A percentile compares a stretch with the other conserved stretches of the same genome.
phyloP scores from a whole-genome alignment of 2,888 invertebrate species.

The Acleris sparsana region DNA sequence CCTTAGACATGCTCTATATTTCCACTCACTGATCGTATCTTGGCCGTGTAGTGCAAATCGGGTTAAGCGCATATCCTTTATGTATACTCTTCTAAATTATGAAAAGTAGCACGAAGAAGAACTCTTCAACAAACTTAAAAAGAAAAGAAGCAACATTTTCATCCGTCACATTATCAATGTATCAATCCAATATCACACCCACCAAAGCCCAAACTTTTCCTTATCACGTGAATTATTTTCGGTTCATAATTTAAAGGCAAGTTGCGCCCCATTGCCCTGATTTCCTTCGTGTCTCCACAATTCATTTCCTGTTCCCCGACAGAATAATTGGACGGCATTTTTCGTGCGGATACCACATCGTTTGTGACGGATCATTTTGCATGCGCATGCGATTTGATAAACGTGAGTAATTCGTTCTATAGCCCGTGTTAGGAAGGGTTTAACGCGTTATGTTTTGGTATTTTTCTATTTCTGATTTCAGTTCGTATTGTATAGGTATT shows the following conservation, averaged over 20 bases:
- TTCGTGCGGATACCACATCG: slow-evolving; percentile 24
- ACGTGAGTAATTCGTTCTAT: slow-evolving; percentile 7
- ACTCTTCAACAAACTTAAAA: too few relatives aligned
- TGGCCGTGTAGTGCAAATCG: too few relatives aligned
- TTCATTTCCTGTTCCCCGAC: slow-evolving; percentile 10
- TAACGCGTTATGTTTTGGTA: background rate
- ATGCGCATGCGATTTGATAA: slow-evolving; percentile 21
- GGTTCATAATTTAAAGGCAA: slow-evolving; percentile 21
- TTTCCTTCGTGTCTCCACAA: slow-evolving; percentile 16
- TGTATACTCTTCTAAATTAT: too few relatives aligned
- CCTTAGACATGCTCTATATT: too few relatives aligned
- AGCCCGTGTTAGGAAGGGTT: slow-evolving; percentile 8
- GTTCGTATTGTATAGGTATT: too few relatives aligned
- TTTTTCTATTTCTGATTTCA: background rate
- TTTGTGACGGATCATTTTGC: slow-evolving; percentile 19
- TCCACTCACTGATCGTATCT: too few relatives aligned
- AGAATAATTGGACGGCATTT: slow-evolving; percentile 26
- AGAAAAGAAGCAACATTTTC: too few relatives aligned
- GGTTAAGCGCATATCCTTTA: too few relatives aligned
- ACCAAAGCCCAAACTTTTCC: slow-evolving; percentile 18
- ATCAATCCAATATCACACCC: slow-evolving; percentile 15
- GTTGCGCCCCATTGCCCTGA: slow-evolving; percentile 20
- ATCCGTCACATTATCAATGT: slow-evolving; percentile 22
- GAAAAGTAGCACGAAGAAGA: too few relatives aligned
- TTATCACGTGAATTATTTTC: slow-evolving; percentile 20